phyloP scores from a whole-genome alignment of 2,113 vertebrate genomes.

The Callospermophilus lateralis region DNA sequence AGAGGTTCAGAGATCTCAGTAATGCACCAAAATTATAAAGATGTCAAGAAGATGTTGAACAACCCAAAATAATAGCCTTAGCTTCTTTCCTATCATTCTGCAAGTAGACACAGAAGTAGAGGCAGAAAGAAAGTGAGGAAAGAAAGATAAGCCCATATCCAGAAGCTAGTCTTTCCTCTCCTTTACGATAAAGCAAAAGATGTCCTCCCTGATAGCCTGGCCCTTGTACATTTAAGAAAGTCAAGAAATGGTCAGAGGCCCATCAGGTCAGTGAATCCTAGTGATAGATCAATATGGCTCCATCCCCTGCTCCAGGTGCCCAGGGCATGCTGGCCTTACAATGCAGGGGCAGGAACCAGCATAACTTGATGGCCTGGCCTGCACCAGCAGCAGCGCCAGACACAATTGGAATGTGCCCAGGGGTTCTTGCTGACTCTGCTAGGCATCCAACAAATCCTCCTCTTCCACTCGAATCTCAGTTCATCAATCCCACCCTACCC shows the following conservation, averaged over 20 bases:
- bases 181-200: not conserved
- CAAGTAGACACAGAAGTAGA: not conserved
- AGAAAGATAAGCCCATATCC: not conserved
- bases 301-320: not conserved
- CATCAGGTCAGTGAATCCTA: accelerated
- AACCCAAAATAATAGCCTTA: not conserved
- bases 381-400: not conserved
- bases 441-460: too few relatives aligned
- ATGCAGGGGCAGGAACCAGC: not conserved
- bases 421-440: not conserved
- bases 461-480: not conserved
- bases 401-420: too few relatives aligned
- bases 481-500: accelerated
- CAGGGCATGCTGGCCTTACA: accelerated
- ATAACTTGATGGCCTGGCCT: too few relatives aligned
- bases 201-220: accelerated
- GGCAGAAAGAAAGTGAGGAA: too few relatives aligned
- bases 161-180: not conserved
- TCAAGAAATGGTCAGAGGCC: accelerated
- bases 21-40: not conserved
- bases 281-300: accelerated
- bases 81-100: accelerated
- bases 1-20: not conserved
- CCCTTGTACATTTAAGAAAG: too few relatives aligned
- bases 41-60: not conserved